Evolutionary conservation across 2,113 vertebrate genomes (phyloP).

Genomic region (Brachyhypopomus occidentalis): DNA sequence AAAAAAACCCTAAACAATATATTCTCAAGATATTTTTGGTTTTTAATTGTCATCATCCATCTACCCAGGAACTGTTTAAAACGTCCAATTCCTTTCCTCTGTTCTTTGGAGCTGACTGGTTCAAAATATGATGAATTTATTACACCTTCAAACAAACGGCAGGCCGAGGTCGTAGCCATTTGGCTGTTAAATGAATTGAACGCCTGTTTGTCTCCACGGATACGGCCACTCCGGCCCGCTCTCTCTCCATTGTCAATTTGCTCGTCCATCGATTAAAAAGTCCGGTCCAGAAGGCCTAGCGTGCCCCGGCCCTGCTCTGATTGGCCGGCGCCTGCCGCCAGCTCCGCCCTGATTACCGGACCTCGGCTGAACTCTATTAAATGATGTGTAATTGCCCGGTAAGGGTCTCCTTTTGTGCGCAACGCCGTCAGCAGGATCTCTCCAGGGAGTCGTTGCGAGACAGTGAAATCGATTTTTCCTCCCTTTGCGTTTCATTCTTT

Average conservation of each 20-base stretch:
- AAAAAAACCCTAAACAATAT: too few relatives aligned
- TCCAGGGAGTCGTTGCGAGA: constrained; percentile 18
- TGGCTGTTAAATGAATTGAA: constrained; percentile 22
- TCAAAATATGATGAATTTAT: not conserved
- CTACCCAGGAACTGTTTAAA: not conserved
- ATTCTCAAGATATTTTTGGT: not conserved
- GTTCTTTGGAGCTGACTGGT: not conserved
- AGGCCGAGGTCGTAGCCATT: constrained; percentile 8
- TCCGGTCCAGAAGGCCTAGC: not conserved
- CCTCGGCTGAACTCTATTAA: constrained; percentile 43
- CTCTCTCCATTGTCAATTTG: constrained; percentile 20
- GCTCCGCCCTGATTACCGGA: constrained; percentile 19
- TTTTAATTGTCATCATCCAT: not conserved
- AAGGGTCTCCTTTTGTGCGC: constrained; percentile 39
- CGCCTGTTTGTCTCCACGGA: constrained; percentile 28
- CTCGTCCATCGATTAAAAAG: constrained; percentile 28
- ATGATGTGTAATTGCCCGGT: constrained; percentile 41
- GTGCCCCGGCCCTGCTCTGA: not conserved
- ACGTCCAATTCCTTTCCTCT: not conserved
- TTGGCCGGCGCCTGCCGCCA: not conserved
- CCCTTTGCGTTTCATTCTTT: constrained; percentile 18
- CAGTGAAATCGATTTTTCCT: constrained; percentile 47
- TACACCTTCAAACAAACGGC: not conserved
- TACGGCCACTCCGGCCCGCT: not conserved
- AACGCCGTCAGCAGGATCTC: constrained; percentile 19